phyloP scores from a whole-genome alignment of 1,140 invertebrate genomes.

The Tyrophagus putrescentiae region DNA sequence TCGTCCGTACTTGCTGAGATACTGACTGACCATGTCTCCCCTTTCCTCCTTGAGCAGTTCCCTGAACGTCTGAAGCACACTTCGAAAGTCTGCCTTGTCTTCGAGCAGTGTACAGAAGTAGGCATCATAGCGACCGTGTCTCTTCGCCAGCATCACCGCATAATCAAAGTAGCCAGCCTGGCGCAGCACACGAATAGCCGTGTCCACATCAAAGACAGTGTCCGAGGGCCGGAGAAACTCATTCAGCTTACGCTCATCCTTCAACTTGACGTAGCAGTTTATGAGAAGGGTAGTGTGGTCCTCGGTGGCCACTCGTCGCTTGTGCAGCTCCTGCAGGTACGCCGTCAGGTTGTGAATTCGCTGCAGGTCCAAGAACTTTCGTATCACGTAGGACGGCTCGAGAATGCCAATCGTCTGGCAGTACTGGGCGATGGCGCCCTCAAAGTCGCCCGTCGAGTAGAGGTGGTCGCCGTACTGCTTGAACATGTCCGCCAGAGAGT shows the following conservation, averaged over 20 bases:
- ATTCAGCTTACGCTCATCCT: constrained; percentile 63
- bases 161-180: constrained; percentile 65
- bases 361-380: constrained; percentile 77
- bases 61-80: too few relatives aligned
- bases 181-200: constrained; percentile 74
- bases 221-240: constrained; percentile 52
- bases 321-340: constrained; percentile 74
- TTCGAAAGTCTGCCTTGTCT: constrained; percentile 59
- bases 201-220: constrained; percentile 82
- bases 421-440: constrained; percentile 79
- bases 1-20: constrained; percentile 70
- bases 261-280: constrained; percentile 76
- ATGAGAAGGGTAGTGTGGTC: constrained; percentile 78
- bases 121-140: constrained; percentile 67
- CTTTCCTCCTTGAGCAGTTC: constrained; percentile 56
- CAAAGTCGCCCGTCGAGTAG: constrained; percentile 73
- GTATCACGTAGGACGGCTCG: constrained; percentile 84
- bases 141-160: constrained; percentile 62
- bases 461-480: constrained; percentile 84
- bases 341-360: constrained; percentile 71
- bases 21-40: constrained; percentile 49
- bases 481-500: constrained; percentile 73
- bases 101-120: constrained; percentile 79
- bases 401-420: constrained; percentile 82
- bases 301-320: constrained; percentile 63